Evolutionary conservation across 2,797 vertebrate genomes (phyloP).

Genomic region (Perodicticus potto): DNA sequence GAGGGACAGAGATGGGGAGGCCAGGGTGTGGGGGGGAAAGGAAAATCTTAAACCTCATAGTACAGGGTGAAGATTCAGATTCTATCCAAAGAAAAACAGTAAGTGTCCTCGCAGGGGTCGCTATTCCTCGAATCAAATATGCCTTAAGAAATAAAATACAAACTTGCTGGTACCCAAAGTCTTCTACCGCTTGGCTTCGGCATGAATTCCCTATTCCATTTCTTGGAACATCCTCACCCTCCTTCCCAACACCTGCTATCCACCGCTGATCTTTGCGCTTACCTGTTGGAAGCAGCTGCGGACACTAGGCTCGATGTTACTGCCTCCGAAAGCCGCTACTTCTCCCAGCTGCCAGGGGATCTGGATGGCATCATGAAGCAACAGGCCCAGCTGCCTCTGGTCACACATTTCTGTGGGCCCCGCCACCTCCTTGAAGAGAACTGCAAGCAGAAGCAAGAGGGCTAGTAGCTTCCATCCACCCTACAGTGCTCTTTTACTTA

Average conservation of each 20-base stretch:
- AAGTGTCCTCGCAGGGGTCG: background rate
- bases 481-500: background rate
- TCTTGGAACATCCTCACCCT: background rate
- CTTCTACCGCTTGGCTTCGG: background rate
- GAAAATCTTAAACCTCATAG: no score
- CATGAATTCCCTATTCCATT: background rate
- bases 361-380: conserved; percentile 98
- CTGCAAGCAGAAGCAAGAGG: conserved; percentile 83
- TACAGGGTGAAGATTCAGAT: background rate
- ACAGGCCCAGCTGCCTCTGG: conserved; percentile 95
- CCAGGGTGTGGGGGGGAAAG: background rate
- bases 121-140: background rate
- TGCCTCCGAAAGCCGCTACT: conserved; percentile 97
- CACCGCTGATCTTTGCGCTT: background rate
- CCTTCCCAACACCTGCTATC: background rate
- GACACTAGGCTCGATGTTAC: conserved; percentile 98
- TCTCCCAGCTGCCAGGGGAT: conserved; percentile 97
- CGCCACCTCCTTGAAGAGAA: conserved; percentile 96
- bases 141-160: background rate
- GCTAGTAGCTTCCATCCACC: background rate
- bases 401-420: conserved; percentile 95
- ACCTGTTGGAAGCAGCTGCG: conserved; percentile 99
- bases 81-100: background rate
- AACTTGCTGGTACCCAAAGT: background rate
- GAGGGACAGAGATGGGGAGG: background rate